Percentiles rank a stretch among this genome's conserved stretches.
Evolutionary conservation across 2,888 invertebrate species (phyloP).

Genomic region (Nephrotoma guestfalica): DNA sequence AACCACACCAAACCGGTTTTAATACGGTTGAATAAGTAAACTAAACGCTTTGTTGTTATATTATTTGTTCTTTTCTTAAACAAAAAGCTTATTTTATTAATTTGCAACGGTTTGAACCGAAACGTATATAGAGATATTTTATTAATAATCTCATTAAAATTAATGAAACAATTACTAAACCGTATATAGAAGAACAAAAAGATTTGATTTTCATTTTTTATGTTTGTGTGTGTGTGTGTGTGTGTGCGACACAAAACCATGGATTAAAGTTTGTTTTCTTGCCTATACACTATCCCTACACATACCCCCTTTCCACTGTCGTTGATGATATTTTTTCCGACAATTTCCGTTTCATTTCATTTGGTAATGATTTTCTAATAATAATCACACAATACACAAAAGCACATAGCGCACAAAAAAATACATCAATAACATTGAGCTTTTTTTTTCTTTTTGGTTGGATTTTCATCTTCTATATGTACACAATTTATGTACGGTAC

Average conservation of each 20-base stretch:
- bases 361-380: neutral
- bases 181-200: neutral
- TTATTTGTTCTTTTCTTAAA: too few species aligned
- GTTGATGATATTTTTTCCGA: neutral
- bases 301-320: neutral
- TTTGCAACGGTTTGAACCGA: neutral
- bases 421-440: neutral
- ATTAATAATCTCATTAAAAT: neutral
- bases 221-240: too few species aligned
- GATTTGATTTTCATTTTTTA: neutral
- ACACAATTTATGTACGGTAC: neutral
- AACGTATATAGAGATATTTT: neutral
- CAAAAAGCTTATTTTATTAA: neutral
- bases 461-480: neutral
- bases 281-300: neutral
- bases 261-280: neutral
- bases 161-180: neutral
- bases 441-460: neutral
- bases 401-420: neutral
- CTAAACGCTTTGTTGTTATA: neutral
- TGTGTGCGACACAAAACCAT: neutral
- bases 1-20: neutral
- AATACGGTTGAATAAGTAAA: neutral
- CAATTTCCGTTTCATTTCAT: neutral
- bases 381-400: neutral